Conservation (phyloP, 2,888 invertebrate genomes). For the Hoplodrina ambigua region DNA sequence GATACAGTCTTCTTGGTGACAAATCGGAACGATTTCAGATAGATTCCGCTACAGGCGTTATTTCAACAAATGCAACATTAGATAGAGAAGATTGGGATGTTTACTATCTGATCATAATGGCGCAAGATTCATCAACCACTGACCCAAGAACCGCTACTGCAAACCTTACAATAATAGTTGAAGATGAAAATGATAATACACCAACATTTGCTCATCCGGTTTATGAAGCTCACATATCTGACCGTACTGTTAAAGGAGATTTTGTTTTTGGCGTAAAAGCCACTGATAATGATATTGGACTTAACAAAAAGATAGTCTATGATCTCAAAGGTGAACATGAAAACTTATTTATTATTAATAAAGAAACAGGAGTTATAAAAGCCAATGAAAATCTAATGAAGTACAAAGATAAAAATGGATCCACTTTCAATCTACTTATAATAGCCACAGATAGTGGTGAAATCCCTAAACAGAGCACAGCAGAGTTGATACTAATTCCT, state of each 20-base stretch:
- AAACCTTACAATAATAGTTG: conserved; percentile 94
- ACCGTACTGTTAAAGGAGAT: conserved; percentile 94
- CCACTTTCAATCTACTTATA: conserved; percentile 93
- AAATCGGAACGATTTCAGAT: conserved; percentile 95
- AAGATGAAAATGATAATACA: conserved; percentile 96
- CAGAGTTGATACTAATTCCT: conserved; percentile 94
- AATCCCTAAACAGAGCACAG: conserved; percentile 92
- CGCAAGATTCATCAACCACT: conserved; percentile 96
- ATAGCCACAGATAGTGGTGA: conserved; percentile 95
- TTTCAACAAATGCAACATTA: conserved; percentile 93
- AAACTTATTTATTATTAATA: conserved; percentile 94
- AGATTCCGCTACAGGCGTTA: conserved; percentile 94
- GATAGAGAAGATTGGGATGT: conserved; percentile 95
- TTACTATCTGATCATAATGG: conserved; percentile 96
- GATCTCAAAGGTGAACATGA: conserved; percentile 94
- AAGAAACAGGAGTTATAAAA: conserved; percentile 96
- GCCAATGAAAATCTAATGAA: conserved; percentile 92
- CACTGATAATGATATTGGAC: conserved; percentile 94
- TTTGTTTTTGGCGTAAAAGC: conserved; percentile 98
- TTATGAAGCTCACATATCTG: conserved; percentile 95
- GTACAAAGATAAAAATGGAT: conserved; percentile 87
- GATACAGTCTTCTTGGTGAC: conserved; percentile 96
- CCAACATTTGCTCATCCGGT: conserved; percentile 94
- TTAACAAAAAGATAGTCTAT: conserved; percentile 95
- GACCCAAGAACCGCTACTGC: conserved; percentile 95